phyloP scores from a whole-genome alignment of 2,888 invertebrate genomes.

The Heliconius sara region DNA sequence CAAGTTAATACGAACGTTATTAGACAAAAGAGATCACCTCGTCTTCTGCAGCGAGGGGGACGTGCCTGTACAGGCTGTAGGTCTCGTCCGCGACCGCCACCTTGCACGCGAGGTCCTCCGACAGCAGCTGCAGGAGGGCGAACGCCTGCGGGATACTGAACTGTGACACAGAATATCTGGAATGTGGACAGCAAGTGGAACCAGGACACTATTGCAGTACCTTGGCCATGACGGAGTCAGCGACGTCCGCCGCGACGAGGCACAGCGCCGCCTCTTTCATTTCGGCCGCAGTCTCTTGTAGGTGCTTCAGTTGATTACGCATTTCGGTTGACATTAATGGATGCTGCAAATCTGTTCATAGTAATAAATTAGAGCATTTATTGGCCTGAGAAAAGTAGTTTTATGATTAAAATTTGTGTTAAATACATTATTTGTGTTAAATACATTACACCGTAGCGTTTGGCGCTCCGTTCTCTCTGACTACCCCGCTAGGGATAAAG shows the following conservation, averaged over 20 bases:
- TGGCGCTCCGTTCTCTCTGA: no score
- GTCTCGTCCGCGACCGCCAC: constrained; percentile 69
- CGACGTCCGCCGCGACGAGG: constrained; percentile 62
- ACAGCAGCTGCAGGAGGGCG: constrained; percentile 68
- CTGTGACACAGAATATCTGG: no score
- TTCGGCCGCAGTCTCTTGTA: constrained; percentile 40
- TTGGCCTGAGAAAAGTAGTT: no score
- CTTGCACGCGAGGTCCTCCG: constrained; percentile 66
- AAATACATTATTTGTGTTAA: no score
- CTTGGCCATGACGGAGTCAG: constrained; percentile 74
- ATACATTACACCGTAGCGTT: no score
- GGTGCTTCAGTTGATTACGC: constrained; percentile 48
- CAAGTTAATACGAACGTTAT: neutral
- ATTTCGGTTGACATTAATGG: constrained; percentile 58
- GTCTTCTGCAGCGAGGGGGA: constrained; percentile 62
- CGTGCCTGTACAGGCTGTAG: constrained; percentile 72
- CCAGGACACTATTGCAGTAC: constrained; percentile 49
- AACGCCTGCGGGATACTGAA: constrained; percentile 57
- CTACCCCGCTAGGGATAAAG: no score
- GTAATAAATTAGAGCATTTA: neutral
- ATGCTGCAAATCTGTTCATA: constrained; percentile 57
- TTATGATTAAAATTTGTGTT: no score
- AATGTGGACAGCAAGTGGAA: no score
- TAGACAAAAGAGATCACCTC: constrained; percentile 58
- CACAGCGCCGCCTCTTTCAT: constrained; percentile 52